Evolutionary conservation across 2,888 invertebrate genomes (phyloP).

Genomic region (Megastigmus dorsalis): DNA sequence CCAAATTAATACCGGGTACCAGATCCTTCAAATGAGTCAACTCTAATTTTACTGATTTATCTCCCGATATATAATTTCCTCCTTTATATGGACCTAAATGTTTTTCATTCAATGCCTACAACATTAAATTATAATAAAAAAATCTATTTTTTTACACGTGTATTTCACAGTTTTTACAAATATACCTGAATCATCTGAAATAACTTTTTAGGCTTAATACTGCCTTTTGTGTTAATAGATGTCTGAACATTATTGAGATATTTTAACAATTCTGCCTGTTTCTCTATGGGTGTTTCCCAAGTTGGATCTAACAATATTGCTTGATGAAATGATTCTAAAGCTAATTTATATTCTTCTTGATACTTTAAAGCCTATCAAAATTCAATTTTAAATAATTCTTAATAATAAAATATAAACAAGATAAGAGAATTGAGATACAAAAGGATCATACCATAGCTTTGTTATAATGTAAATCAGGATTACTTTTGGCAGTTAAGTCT

Average conservation of each 20-base stretch:
- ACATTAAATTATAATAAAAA: too few relatives aligned
- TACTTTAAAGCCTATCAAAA: conserved; percentile 82
- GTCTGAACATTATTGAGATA: conserved; percentile 81
- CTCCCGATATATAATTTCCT: conserved; percentile 77
- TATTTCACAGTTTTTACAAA: too few relatives aligned
- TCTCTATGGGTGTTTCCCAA: conserved; percentile 82
- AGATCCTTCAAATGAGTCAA: conserved; percentile 77
- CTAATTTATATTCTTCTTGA: conserved; percentile 84
- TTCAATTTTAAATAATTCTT: conserved; percentile 1
- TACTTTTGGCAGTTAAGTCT: conserved; percentile 82
- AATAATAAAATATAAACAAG: conserved; percentile 13
- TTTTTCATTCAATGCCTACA: conserved; percentile 80
- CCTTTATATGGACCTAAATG: conserved; percentile 83
- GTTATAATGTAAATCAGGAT: conserved; percentile 89
- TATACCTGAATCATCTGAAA: conserved; percentile 81
- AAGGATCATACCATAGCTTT: conserved; percentile 84
- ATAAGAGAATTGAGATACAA: conserved; percentile 8
- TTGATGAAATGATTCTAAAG: conserved; percentile 81
- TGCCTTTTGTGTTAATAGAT: conserved; percentile 81
- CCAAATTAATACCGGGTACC: conserved; percentile 79
- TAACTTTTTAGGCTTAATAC: conserved; percentile 84
- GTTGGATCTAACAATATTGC: conserved; percentile 84
- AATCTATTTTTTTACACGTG: too few relatives aligned
- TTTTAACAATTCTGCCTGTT: conserved; percentile 79
- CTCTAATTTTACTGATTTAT: conserved; percentile 76